A percentile compares a stretch with the other conserved stretches of the same genome.
Evolutionary conservation across 1,140 invertebrate genomes (phyloP).

Genomic region (Drosophila funebris): DNA sequence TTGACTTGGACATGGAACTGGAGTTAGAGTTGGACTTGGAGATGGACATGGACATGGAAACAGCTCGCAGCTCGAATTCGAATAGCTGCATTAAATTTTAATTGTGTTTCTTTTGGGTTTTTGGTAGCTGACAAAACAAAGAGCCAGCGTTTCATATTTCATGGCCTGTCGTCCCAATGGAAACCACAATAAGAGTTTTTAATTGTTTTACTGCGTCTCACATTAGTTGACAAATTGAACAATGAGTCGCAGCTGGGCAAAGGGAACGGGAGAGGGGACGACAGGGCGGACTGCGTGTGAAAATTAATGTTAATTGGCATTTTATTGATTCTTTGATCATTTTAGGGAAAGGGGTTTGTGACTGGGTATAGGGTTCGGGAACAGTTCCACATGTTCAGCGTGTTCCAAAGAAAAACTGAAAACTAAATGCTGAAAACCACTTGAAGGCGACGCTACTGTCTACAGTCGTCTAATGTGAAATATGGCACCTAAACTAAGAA

Average conservation of each 20-base stretch:
- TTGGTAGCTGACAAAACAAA: slow-evolving; percentile 49
- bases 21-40: not conserved
- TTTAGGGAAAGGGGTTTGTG: not conserved
- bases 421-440: slow-evolving; percentile 34
- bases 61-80: slow-evolving; percentile 25
- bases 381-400: slow-evolving; percentile 20
- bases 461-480: slow-evolving; percentile 40
- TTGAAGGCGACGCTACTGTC: slow-evolving; percentile 57
- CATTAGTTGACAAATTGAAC: slow-evolving; percentile 68
- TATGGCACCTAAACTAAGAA: slow-evolving; percentile 60
- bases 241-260: slow-evolving; percentile 29
- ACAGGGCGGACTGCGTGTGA: slow-evolving; percentile 44
- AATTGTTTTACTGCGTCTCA: slow-evolving; percentile 58
- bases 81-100: slow-evolving; percentile 55
- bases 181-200: slow-evolving; percentile 26
- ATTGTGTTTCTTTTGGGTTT: slow-evolving; percentile 35
- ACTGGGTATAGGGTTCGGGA: not conserved
- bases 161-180: slow-evolving; percentile 7
- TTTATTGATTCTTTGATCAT: slow-evolving; percentile 64
- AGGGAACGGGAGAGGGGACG: not conserved
- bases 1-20: not conserved
- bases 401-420: slow-evolving; percentile 8
- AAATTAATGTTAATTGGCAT: slow-evolving; percentile 61
- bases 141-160: slow-evolving; percentile 48
- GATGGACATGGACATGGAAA: slow-evolving; percentile 5